A percentile compares a stretch with the other conserved stretches of the same genome.
Conservation (phyloP, 1,140 invertebrate species). For the Pseudomyrmex dendroicus region DNA sequence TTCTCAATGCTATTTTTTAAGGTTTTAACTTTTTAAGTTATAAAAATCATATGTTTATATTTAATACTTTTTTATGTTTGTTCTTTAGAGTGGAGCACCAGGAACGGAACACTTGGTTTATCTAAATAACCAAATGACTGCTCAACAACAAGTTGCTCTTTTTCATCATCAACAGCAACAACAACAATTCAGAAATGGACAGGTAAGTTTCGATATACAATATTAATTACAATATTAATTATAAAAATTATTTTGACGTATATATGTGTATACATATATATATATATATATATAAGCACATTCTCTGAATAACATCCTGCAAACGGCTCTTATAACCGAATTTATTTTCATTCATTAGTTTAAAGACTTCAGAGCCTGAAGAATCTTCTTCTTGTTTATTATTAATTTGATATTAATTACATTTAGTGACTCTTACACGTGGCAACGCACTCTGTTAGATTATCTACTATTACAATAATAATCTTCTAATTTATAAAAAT, state of each 20-base stretch:
- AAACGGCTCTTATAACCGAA: too few relatives aligned
- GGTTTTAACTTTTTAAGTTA: not conserved
- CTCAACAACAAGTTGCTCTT: constrained; percentile 87
- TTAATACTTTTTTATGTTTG: constrained; percentile 1
- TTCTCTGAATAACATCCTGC: too few relatives aligned
- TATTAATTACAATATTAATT: constrained; percentile 1
- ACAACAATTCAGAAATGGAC: constrained; percentile 86
- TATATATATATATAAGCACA: too few relatives aligned
- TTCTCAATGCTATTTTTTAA: too few relatives aligned
- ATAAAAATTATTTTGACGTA: too few relatives aligned
- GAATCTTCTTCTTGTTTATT: too few relatives aligned
- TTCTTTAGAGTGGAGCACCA: constrained; percentile 87
- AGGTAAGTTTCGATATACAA: constrained; percentile 74
- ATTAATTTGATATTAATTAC: constrained; percentile 7
- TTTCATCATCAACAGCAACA: constrained; percentile 88
- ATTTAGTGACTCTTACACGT: not conserved
- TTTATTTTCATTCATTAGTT: too few relatives aligned
- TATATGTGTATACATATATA: too few relatives aligned
- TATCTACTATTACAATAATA: too few relatives aligned
- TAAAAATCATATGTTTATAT: constrained; percentile 12
- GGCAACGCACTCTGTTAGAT: too few relatives aligned
- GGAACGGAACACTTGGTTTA: constrained; percentile 89
- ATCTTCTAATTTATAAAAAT: constrained; percentile 9
- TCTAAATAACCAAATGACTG: constrained; percentile 88
- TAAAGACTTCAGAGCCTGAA: too few relatives aligned